phyloP scores from a whole-genome alignment of 2,888 invertebrate genomes.

The Rosalia funebris region DNA sequence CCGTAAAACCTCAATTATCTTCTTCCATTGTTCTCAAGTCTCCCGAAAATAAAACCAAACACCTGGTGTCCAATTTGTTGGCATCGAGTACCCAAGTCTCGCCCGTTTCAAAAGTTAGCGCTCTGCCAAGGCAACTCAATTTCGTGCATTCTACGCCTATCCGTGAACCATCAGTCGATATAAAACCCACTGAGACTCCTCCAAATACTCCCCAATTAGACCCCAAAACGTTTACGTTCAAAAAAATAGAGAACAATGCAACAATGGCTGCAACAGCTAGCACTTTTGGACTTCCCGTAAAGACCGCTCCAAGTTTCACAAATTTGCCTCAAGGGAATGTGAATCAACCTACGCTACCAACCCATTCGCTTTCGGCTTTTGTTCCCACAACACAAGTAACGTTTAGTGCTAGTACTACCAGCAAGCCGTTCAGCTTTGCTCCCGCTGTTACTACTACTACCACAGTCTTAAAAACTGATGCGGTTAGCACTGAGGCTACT shows the following conservation, averaged over 20 bases:
- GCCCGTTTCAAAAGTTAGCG: constrained; percentile 37
- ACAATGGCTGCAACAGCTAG: background rate
- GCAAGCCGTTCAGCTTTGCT: constrained; percentile 21
- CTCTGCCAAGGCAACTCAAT: constrained; percentile 40
- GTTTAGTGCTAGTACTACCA: background rate
- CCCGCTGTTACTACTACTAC: constrained; percentile 9
- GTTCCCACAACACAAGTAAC: constrained; percentile 34
- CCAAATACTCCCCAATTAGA: constrained; percentile 34
- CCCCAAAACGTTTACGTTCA: constrained; percentile 30
- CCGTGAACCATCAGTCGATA: constrained; percentile 16
- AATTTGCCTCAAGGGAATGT: constrained; percentile 18
- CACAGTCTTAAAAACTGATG: background rate
- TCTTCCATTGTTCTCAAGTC: constrained; percentile 51
- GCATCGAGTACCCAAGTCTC: constrained; percentile 41
- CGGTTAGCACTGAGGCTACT: background rate
- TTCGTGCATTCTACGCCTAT: constrained; percentile 53
- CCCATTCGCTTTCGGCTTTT: constrained; percentile 33
- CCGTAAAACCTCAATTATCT: constrained; percentile 64
- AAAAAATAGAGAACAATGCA: constrained; percentile 24
- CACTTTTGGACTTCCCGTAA: constrained; percentile 13
- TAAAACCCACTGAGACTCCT: constrained; percentile 29
- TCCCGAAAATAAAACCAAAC: constrained; percentile 41
- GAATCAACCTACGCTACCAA: constrained; percentile 1
- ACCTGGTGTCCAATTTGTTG: constrained; percentile 17
- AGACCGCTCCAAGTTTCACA: constrained; percentile 22